Conservation (phyloP, 2,113 vertebrate genomes). For the Perca schrenkii region DNA sequence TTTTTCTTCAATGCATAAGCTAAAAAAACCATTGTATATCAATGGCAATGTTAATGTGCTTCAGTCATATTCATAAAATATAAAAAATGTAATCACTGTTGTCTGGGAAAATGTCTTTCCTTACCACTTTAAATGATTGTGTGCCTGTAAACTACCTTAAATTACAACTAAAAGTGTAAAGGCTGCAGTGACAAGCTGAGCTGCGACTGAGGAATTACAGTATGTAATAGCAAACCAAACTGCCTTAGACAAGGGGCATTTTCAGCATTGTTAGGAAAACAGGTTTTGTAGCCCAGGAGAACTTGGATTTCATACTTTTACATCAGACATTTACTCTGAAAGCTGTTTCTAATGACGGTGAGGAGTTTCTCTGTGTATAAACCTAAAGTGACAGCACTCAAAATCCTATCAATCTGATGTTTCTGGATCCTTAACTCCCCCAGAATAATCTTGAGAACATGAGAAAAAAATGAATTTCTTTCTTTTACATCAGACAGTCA, state of each 20-base stretch:
- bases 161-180: conserved; percentile 8
- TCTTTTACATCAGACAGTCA: conserved; percentile 63
- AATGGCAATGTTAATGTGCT: background rate
- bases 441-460: conserved; percentile 44
- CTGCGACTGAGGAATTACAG: conserved; percentile 6
- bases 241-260: conserved; percentile 40
- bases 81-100: background rate
- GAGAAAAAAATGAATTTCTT: conserved; percentile 48
- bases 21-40: background rate
- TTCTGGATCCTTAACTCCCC: conserved; percentile 23
- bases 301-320: conserved; percentile 65
- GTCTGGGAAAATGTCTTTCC: background rate
- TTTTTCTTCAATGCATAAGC: background rate
- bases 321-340: conserved; percentile 50
- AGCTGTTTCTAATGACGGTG: conserved; percentile 54
- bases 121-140: conserved; percentile 15
- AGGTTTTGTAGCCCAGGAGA: conserved; percentile 22
- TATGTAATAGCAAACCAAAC: conserved; percentile 18
- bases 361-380: conserved; percentile 35
- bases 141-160: conserved; percentile 13
- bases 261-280: conserved; percentile 45
- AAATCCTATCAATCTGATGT: conserved; percentile 45
- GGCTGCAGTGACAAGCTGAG: conserved; percentile 23
- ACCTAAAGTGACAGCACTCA: conserved; percentile 50
- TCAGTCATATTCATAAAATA: conserved; percentile 5